phyloP scores from a whole-genome alignment of 2,888 invertebrate species.

The Microdon myrmicae region DNA sequence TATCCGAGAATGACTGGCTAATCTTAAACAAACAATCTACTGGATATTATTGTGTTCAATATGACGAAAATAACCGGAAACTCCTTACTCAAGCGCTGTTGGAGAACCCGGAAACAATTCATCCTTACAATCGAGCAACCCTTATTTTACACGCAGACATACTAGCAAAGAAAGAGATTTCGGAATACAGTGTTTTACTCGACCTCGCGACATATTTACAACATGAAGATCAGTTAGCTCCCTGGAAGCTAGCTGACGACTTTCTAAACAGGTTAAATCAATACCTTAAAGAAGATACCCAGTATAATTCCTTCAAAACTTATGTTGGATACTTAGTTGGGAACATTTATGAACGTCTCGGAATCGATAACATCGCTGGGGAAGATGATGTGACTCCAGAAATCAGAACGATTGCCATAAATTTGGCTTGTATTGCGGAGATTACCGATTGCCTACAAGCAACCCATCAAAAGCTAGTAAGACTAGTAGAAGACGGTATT shows the following conservation, averaged over 20 bases:
- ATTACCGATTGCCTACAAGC: slow-evolving; percentile 58
- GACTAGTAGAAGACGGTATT: slow-evolving; percentile 51
- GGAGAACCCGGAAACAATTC: slow-evolving; percentile 73
- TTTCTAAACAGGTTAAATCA: slow-evolving; percentile 56
- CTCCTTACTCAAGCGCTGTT: slow-evolving; percentile 73
- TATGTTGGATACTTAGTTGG: slow-evolving; percentile 57
- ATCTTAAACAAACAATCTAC: slow-evolving; percentile 64
- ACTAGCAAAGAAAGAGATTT: slow-evolving; percentile 55
- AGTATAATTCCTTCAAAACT: slow-evolving; percentile 55
- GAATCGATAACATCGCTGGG: slow-evolving; percentile 57
- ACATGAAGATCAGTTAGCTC: slow-evolving; percentile 62
- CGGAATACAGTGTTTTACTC: slow-evolving; percentile 56
- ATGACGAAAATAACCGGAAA: slow-evolving; percentile 76
- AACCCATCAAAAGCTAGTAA: slow-evolving; percentile 57
- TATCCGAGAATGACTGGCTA: slow-evolving; percentile 58
- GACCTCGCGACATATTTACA: slow-evolving; percentile 60
- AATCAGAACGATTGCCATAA: slow-evolving; percentile 59
- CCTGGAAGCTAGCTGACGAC: slow-evolving; percentile 60
- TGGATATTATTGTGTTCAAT: slow-evolving; percentile 74
- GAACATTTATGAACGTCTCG: slow-evolving; percentile 59
- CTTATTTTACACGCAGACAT: slow-evolving; percentile 81
- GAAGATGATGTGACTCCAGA: slow-evolving; percentile 61
- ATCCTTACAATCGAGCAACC: slow-evolving; percentile 84
- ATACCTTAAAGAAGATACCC: slow-evolving; percentile 57
- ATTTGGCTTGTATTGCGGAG: slow-evolving; percentile 61